Evolutionary conservation across 2,113 vertebrate genomes (phyloP), one percentile per base, ranked within the genome.

Genomic region (Morphnarchus princeps): DNA sequence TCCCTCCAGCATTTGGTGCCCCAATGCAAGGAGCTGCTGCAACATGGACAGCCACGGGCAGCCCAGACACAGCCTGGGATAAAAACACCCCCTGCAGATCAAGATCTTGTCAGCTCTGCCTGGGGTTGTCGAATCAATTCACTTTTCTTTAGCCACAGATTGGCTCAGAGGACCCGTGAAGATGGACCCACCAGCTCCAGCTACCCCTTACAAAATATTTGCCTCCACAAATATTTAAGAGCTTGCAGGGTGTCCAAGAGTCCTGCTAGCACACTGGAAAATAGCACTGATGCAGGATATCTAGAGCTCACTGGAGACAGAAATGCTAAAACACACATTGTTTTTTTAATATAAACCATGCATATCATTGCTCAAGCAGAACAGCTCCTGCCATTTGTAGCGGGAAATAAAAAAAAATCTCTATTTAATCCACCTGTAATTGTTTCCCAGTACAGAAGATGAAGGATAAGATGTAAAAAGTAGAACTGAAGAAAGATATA

Each of bases 11-110:
- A 49, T 40, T 34, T 45, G 31, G 20, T 65, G 49, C 36, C 66
- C 11, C 8, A 65, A 10, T 10, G 28, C 14, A 84, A 84, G 26
- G 24, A 78, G 20, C 24, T 82, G 69, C 28, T 70, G 16, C 43
- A 72, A 26, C 0, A 1, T 16, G n/a, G 40, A 31, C 52, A 62
- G 49, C 47, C 1, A 14, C 6, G 5, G 16, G 9, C 49, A 62
- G 25, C 5, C 47, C 1, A 12, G 6, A 9, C 12, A 7, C 49
- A 66, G 21, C 4, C 45, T 58, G 16, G 38, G 3, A 36, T 72
- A 86, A 49, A 90, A 83, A 22, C 9, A 12, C 4, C 6, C 3
- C 5, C 29, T 1, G 2, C 1, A 4, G 40, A 34, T 63, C 40
- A 69, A 59, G n/a, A 47, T n/a, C 38, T 16, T 16, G 11, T 54